phyloP scores from a whole-genome alignment of 2,113 vertebrate species.

The Otus sunia region DNA sequence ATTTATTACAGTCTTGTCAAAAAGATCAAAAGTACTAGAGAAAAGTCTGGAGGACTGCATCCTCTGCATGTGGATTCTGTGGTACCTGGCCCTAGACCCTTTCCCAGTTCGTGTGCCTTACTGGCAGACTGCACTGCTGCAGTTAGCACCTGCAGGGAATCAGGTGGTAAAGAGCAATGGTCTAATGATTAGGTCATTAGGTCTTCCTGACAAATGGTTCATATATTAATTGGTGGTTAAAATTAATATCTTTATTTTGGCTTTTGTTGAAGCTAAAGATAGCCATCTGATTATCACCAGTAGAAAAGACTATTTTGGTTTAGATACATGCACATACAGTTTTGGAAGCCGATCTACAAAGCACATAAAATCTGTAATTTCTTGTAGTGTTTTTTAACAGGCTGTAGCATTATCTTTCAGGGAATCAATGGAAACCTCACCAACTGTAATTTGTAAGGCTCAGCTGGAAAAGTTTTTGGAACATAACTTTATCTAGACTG shows the following conservation, averaged over 20 bases:
- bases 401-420: background rate
- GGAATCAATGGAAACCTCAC: background rate
- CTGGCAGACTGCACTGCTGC: background rate
- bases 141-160: slow-evolving; percentile 43
- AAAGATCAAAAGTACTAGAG: background rate
- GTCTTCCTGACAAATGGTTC: slow-evolving; percentile 55
- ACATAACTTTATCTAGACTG: background rate
- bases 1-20: slow-evolving; percentile 31
- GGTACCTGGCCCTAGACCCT: background rate
- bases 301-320: background rate
- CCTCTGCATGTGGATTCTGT: background rate
- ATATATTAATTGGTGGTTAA: slow-evolving; percentile 46
- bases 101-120: background rate
- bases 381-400: background rate
- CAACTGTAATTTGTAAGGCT: background rate
- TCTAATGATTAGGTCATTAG: slow-evolving; percentile 60
- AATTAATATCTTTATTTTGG: slow-evolving; percentile 62
- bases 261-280: slow-evolving; percentile 10
- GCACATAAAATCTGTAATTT: background rate
- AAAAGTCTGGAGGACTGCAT: background rate
- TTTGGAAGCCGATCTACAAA: background rate
- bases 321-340: background rate
- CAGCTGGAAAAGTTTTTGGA: background rate
- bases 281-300: background rate
- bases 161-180: background rate